These are phyloP conservation scores for Passer montanus DNA, from an alignment of 2,113 vertebrate genomes.

Conservation along the genomic window DNA sequence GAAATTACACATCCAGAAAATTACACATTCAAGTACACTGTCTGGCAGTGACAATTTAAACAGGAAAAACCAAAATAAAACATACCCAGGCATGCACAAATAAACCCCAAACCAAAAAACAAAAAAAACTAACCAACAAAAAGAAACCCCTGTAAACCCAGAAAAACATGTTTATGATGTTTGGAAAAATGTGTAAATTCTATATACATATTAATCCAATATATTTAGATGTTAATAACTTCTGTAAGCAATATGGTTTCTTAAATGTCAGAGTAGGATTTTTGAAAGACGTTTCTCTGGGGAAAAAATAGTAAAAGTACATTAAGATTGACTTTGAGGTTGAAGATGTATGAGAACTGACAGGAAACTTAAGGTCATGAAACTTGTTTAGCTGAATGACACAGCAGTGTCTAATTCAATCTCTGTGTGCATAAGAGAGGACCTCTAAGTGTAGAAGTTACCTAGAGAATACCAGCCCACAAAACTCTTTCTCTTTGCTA, in stretches of 20 bases:
- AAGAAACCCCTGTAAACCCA: not conserved
- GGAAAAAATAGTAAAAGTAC: not conserved
- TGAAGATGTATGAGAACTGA: slow-evolving; percentile 42
- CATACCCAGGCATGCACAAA: not conserved
- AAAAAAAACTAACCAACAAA: not conserved
- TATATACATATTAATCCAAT: slow-evolving; percentile 41
- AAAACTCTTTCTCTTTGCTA: not conserved
- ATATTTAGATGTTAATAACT: slow-evolving; percentile 27
- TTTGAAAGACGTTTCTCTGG: slow-evolving; percentile 1
- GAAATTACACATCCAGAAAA: not conserved
- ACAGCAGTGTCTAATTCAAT: slow-evolving; percentile 1
- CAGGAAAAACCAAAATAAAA: not conserved
- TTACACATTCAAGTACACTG: not conserved
- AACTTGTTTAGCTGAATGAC: slow-evolving; percentile 46
- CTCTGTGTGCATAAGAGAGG: not conserved
- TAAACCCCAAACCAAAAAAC: fast-evolving
- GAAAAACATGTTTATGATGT: not conserved
- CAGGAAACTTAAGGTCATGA: slow-evolving; percentile 34
- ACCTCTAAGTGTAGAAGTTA: not conserved
- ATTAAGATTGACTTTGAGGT: slow-evolving; percentile 35
- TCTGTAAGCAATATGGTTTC: slow-evolving; percentile 10
- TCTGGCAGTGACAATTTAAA: not conserved
- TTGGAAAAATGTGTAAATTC: not conserved
- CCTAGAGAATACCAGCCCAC: not conserved
- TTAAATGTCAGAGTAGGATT: slow-evolving; percentile 28